Conservation (phyloP, 2,113 vertebrate species). For the Laticauda colubrina region DNA sequence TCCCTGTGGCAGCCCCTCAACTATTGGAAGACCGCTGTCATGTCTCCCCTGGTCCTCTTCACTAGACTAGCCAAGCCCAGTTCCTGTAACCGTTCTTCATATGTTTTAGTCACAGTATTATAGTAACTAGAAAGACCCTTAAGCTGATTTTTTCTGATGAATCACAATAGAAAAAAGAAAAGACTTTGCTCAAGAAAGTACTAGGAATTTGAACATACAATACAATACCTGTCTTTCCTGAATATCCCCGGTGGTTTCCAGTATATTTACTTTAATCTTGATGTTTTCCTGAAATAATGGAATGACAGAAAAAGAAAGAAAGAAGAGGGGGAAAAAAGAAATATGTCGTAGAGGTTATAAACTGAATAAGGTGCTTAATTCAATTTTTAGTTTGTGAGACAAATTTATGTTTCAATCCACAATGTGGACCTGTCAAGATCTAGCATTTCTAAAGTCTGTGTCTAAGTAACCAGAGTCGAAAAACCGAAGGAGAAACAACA, state of each 20-base stretch:
- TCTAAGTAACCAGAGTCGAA: not conserved
- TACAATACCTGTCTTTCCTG: constrained; percentile 84
- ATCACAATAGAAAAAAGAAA: not conserved
- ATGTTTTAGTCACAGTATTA: not conserved
- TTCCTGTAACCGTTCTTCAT: too few species aligned
- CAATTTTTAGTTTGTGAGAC: not conserved
- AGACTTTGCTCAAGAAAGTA: not conserved
- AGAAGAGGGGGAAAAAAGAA: not conserved
- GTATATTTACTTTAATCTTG: constrained; percentile 77
- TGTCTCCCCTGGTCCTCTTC: too few species aligned
- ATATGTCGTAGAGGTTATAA: not conserved
- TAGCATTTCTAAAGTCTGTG: not conserved
- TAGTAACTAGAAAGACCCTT: not conserved
- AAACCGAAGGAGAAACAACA: not conserved
- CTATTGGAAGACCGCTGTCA: too few species aligned
- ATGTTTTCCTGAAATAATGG: constrained; percentile 75
- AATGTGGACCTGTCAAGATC: not conserved
- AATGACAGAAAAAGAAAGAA: constrained; percentile 19
- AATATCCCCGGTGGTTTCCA: constrained; percentile 68
- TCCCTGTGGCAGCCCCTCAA: too few species aligned
- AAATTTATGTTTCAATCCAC: not conserved
- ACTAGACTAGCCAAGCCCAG: too few species aligned
- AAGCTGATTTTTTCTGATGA: not conserved
- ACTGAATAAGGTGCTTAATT: not conserved
- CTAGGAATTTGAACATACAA: constrained; percentile 26